Evolutionary conservation across 2,113 vertebrate genomes (phyloP).

Genomic region (Dolichotis patagonum): DNA sequence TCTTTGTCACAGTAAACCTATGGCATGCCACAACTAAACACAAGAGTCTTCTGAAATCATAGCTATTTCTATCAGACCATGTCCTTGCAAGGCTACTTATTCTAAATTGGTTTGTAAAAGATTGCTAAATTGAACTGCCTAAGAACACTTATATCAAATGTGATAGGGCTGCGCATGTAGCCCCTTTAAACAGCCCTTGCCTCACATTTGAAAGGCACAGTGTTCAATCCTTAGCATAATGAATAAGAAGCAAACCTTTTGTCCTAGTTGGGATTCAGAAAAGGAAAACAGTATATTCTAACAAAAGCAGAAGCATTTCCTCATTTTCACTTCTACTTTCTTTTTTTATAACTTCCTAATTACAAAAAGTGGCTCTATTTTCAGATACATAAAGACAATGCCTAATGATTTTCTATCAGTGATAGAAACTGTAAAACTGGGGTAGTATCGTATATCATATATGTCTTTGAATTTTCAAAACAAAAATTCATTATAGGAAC

Average conservation of each 20-base stretch:
- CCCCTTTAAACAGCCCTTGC: not conserved
- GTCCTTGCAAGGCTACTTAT: not conserved
- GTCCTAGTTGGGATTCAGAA: not conserved
- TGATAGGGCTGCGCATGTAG: not conserved
- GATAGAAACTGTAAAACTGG: not conserved
- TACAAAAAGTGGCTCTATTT: not conserved
- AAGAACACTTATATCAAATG: not conserved
- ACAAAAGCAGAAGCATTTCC: not conserved
- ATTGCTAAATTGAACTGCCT: not conserved
- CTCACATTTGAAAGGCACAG: not conserved
- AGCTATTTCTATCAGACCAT: not conserved
- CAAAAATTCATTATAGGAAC: not conserved
- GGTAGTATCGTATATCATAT: not conserved
- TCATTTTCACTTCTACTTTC: not conserved
- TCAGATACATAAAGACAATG: not conserved
- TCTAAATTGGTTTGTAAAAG: conserved; percentile 24
- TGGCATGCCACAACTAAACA: not conserved
- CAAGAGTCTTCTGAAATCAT: not conserved
- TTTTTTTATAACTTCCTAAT: not conserved
- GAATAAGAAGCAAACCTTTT: conserved; percentile 3
- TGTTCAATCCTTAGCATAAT: not conserved
- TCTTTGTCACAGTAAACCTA: conserved; percentile 30
- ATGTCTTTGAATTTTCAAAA: not conserved
- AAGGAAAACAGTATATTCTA: not conserved
- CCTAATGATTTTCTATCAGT: not conserved